Conservation (phyloP, 2,888 invertebrate genomes). For the Volucella inflata region DNA sequence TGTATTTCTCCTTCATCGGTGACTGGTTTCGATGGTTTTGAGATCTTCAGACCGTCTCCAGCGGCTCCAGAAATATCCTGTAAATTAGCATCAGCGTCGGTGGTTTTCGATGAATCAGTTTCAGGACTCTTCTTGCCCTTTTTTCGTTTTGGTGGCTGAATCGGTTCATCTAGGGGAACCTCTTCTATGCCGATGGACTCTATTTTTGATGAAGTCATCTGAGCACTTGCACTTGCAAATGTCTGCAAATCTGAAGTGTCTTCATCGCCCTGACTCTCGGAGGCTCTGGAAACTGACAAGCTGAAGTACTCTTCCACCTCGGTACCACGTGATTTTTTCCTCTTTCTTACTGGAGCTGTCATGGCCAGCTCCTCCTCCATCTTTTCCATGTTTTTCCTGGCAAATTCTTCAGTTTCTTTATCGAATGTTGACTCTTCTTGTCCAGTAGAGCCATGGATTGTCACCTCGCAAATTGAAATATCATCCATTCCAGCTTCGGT, state of each 20-base stretch:
- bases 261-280: constrained; percentile 85
- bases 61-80: constrained; percentile 86
- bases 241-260: constrained; percentile 88
- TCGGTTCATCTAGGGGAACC: constrained; percentile 77
- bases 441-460: constrained; percentile 85
- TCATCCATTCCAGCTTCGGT: constrained; percentile 95
- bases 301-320: constrained; percentile 88
- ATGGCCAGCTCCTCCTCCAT: constrained; percentile 86
- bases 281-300: constrained; percentile 86
- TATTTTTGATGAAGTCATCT: constrained; percentile 85
- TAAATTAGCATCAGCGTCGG: constrained; percentile 82
- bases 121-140: constrained; percentile 82
- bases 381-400: constrained; percentile 81
- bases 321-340: constrained; percentile 88
- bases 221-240: constrained; percentile 89
- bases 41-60: constrained; percentile 84
- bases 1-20: constrained; percentile 84
- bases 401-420: constrained; percentile 84
- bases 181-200: constrained; percentile 83
- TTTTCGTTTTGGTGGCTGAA: constrained; percentile 81
- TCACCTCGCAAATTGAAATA: constrained; percentile 91
- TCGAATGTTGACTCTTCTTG: constrained; percentile 83
- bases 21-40: constrained; percentile 80
- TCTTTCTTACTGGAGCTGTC: constrained; percentile 84
- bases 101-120: constrained; percentile 83